Base-by-base conservation (phyloP, 1,140 invertebrate genomes). In the Drosophila pallidifrons region DNA sequence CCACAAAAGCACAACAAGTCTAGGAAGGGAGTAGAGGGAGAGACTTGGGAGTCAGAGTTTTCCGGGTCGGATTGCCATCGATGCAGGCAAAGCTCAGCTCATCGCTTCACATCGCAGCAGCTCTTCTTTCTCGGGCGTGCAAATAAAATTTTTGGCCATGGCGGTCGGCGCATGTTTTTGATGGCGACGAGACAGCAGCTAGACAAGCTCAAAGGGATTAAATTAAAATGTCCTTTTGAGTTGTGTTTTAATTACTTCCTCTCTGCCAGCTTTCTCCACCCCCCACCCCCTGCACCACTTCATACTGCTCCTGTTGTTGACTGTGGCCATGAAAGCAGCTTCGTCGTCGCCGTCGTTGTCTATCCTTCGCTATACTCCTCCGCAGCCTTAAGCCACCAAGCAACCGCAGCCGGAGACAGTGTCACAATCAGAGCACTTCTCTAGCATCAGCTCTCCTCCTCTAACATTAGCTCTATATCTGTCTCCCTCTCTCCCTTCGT, bases 201-300 rank as follows among this genome's bases (percentile, higher is more conserved):
- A 87, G 83, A 87, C 83, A 89, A 83, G 85, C 83, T 88, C 83
- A 88, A 88, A 88, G 85, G 80, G 83, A 88, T 88, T 88, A 88
- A 88, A 88, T 88, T 88, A 88, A 88, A 88, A 89, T 88, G 85
- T 88, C 83, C 83, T 88, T 57, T 88, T 88, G 83, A 85, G 83
- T 88, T 89, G 83, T 82, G 83, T 88, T 88, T 88, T 88, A 88
- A 88, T 88, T 88, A 88, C 83, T 88, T 88, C 83, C 83, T 88
- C 74, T 83, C 73, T 13, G 28, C 30, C 35, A 10, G 35, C 8
- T 25, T 15, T 7, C 28, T 20, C 15, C 49, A 20, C 10, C 13
- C 20, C 45, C 67, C 57, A 20, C 59, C 67, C 57, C 25, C 59
- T 13, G 5, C 20, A 5, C 20, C 57, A 25, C 20, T 25, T 69